Conservation (phyloP, 2,888 invertebrate genomes). For the Tenthredo mesomela region DNA sequence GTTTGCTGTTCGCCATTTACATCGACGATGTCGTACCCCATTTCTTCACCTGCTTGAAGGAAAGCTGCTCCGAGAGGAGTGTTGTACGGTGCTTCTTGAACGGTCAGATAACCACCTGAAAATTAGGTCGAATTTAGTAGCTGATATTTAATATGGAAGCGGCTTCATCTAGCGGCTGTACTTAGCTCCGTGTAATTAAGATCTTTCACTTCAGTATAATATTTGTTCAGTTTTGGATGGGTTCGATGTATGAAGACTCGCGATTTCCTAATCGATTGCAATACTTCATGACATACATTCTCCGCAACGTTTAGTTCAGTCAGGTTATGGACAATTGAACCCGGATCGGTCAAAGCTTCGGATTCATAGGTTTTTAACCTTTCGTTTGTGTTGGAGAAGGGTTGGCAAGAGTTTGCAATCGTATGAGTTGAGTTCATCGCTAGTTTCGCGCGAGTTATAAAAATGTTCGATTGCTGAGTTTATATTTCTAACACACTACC, state of each 20-base stretch:
- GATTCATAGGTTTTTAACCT: neutral
- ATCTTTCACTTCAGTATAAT: neutral
- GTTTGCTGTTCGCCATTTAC: constrained; percentile 93
- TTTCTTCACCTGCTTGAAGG: constrained; percentile 93
- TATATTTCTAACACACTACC: neutral
- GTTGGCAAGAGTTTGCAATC: neutral
- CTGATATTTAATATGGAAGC: neutral
- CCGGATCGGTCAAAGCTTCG: neutral
- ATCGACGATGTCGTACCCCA: constrained; percentile 93
- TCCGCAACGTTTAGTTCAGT: neutral
- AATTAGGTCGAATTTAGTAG: constrained; percentile 56
- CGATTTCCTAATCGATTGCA: neutral
- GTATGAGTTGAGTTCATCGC: neutral
- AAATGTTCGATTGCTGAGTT: neutral
- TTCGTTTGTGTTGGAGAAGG: neutral
- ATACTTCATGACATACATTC: constrained; percentile 22
- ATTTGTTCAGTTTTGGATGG: neutral
- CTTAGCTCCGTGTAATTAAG: neutral
- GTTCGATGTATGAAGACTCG: neutral
- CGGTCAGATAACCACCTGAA: constrained; percentile 87
- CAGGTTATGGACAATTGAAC: neutral
- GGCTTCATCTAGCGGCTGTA: neutral
- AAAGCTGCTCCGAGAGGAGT: constrained; percentile 93
- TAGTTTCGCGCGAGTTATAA: neutral
- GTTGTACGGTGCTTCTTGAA: constrained; percentile 89